phyloP scores from a whole-genome alignment of 92 coral and sea anemone genomes.

The Hydrozoanthus gracilis region DNA sequence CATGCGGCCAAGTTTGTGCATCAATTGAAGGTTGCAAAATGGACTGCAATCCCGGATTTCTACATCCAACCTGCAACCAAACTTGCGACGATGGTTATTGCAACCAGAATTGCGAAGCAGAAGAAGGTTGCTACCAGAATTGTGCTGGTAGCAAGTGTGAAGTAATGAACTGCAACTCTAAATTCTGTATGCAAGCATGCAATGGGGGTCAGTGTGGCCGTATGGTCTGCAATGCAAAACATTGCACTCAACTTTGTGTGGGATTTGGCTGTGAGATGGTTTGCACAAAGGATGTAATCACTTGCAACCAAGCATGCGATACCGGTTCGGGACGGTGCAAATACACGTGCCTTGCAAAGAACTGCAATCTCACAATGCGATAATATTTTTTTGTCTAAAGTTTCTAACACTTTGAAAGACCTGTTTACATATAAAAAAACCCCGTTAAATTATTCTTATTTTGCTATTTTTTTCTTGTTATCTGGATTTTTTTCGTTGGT shows the following conservation, averaged over 20 bases:
- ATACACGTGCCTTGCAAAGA: conserved; percentile 79
- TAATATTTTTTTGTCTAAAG: neutral
- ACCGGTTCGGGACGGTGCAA: conserved; percentile 68
- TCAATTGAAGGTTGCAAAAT: conserved; percentile 73
- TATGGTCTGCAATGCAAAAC: conserved; percentile 73
- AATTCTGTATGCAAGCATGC: conserved; percentile 77
- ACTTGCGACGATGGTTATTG: conserved; percentile 82
- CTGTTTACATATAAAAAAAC: too few species aligned
- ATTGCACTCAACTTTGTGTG: conserved; percentile 72
- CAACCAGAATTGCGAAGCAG: conserved; percentile 65
- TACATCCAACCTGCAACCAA: conserved; percentile 73
- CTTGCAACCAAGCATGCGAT: conserved; percentile 74
- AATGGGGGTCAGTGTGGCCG: conserved; percentile 81
- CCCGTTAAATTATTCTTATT: too few species aligned
- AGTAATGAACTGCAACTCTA: conserved; percentile 71
- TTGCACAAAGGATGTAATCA: conserved; percentile 70
- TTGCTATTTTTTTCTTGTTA: too few species aligned
- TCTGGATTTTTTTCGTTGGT: too few species aligned
- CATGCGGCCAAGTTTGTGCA: conserved; percentile 71
- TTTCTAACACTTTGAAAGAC: too few species aligned
- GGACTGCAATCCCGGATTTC: conserved; percentile 60
- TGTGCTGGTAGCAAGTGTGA: conserved; percentile 87
- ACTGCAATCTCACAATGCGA: conserved; percentile 51
- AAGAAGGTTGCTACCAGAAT: conserved; percentile 70
- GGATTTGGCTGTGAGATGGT: conserved; percentile 80